Conservation (phyloP, 2,113 vertebrate genomes). For the Actinemys pallida region DNA sequence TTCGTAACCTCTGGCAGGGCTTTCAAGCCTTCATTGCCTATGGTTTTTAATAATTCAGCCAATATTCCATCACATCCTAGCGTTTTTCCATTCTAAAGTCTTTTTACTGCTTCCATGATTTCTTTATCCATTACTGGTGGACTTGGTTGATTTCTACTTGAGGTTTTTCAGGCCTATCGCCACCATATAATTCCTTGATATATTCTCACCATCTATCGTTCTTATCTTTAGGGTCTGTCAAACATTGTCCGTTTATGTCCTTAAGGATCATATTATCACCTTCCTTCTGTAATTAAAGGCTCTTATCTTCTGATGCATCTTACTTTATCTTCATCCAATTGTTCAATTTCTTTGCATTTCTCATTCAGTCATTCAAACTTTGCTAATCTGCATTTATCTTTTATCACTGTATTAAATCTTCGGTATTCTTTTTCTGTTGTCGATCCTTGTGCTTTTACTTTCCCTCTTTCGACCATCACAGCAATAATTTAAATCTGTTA, state of each 20-base stretch:
- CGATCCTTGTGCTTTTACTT: neutral
- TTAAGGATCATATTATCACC: neutral
- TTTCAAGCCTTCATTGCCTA: neutral
- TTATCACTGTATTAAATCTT: neutral
- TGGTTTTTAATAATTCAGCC: neutral
- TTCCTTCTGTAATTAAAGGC: neutral
- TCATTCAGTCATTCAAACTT: neutral
- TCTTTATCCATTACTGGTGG: neutral
- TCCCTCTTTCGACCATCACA: neutral
- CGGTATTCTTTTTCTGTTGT: neutral
- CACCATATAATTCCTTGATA: neutral
- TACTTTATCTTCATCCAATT: neutral
- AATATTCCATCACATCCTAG: neutral
- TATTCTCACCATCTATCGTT: neutral
- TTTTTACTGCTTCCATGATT: neutral
- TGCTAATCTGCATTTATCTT: neutral
- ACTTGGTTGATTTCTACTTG: neutral
- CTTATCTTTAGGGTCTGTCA: neutral
- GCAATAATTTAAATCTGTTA: neutral
- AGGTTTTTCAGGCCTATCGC: neutral
- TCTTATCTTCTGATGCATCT: neutral
- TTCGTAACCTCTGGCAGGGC: neutral
- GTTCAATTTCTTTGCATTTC: neutral
- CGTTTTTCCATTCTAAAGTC: neutral
- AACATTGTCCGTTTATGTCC: neutral